Base-by-base conservation (phyloP, 2,113 vertebrate species). In the Notechis scutatus region DNA sequence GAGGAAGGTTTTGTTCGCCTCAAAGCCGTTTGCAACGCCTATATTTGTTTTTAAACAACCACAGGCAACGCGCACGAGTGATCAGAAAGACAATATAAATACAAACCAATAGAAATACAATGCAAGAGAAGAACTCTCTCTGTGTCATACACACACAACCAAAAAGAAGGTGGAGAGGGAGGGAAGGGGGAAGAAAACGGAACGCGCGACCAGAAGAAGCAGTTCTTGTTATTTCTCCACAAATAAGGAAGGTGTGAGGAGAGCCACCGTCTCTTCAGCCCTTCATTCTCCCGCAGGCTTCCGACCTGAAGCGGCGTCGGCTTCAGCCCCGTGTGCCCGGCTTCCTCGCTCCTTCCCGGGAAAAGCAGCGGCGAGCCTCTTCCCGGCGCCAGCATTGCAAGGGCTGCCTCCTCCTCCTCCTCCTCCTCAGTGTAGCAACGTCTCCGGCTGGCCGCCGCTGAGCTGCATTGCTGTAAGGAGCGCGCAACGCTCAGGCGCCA, bases 401-500 rank as follows among this genome's bases (percentile, higher is more conserved):
- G 1, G 2, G 18, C 47, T 0, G n/a, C 39, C 87, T 23, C 54
- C n/a, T 3, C 54, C 55, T n/a, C 55, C n/a, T 5, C 54, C 56
- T 6, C 57, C 12, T 7, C 29, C 26, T 5, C 3, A 20, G 29
- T 50, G 59, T 85, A 47, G 90, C 54, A 39, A 42, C 14, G 56
- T 12, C 64, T 6, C 47, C 29, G 21, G n/a, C 54, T 18, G 42
- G 61, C 87, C 69, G 5, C 69, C 42, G 10, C 61, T 47, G 85
- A n/a, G 20, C 92, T 74, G 90, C 74, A 91, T 57, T 86, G 61
- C 88, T 47, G 91, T 92, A 88, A 55, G 91, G 10, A 87, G n/a
- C 23, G 69, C 88, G n/a, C 88, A 26, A 23, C 11, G 34, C 21
- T 47, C 45, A 21, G 34, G 34, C 74, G 74, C 5, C 11, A 69